Percentiles rank a stretch among this genome's conserved stretches.
Conservation (phyloP, 1,140 invertebrate genomes). For the Sminthurides bifidus region DNA sequence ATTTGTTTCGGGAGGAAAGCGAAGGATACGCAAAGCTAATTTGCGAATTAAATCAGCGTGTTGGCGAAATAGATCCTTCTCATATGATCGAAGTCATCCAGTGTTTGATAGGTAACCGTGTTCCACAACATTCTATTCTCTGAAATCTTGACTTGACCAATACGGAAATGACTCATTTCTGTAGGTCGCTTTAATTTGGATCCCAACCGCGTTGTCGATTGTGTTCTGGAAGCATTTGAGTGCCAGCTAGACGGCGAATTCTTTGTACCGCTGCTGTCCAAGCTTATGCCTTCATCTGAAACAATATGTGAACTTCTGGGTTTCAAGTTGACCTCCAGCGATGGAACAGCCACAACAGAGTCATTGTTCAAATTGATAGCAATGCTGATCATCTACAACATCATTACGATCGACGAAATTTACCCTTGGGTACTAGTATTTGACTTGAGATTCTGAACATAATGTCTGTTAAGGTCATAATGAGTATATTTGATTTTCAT, state of each 20-base stretch:
- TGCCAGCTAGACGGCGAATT: constrained; percentile 54
- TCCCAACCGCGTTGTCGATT: constrained; percentile 92
- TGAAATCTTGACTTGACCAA: not conserved
- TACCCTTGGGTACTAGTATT: constrained; percentile 67
- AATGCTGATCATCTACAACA: constrained; percentile 70
- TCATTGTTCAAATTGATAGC: constrained; percentile 81
- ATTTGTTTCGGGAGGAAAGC: constrained; percentile 94
- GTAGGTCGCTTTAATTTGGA: constrained; percentile 96
- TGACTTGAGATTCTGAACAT: constrained; percentile 3
- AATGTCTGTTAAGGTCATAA: constrained; percentile 6
- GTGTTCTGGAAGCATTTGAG: constrained; percentile 94
- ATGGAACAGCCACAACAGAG: constrained; percentile 48
- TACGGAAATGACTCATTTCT: constrained; percentile 33
- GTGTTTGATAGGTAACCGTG: constrained; percentile 69
- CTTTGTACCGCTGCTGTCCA: constrained; percentile 70
- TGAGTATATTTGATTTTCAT: constrained; percentile 25
- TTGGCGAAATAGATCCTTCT: constrained; percentile 43
- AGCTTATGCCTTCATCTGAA: constrained; percentile 70
- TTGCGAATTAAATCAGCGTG: constrained; percentile 85
- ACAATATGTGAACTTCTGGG: constrained; percentile 87
- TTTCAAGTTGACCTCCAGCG: constrained; percentile 62
- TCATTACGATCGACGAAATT: constrained; percentile 76
- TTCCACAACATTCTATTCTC: not conserved
- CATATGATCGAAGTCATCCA: constrained; percentile 55
- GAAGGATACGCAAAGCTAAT: constrained; percentile 98